These are phyloP conservation scores for Zygothrica quintamaculata DNA, from an alignment of 2,888 invertebrate genomes.

Conservation along the genomic window DNA sequence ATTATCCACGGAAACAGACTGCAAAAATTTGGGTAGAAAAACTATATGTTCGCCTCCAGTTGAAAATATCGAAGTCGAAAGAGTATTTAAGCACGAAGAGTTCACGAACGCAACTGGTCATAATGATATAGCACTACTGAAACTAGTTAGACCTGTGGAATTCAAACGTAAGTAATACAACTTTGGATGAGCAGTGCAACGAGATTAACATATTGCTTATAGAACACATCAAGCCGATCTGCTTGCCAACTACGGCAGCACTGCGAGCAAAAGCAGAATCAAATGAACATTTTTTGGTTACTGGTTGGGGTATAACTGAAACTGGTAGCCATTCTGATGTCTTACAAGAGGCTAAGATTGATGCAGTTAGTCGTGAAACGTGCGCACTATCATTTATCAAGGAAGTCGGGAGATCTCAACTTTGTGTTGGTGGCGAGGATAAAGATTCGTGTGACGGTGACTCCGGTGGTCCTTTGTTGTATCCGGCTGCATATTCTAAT, in stretches of 20 bases:
- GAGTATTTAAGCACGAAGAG: constrained; percentile 22
- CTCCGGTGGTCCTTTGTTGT: constrained; percentile 38
- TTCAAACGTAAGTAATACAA: constrained; percentile 21
- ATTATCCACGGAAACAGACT: constrained; percentile 28
- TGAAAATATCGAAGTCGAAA: constrained; percentile 25
- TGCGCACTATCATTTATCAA: constrained; percentile 3
- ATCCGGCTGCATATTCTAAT: constrained; percentile 5
- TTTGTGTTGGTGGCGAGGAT: background rate
- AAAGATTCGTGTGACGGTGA: constrained; percentile 40
- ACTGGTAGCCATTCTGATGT: constrained; percentile 15
- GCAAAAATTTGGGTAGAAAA: constrained; percentile 10
- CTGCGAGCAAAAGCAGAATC: constrained; percentile 15
- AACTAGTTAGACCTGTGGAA: constrained; percentile 25
- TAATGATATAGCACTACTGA: constrained; percentile 37
- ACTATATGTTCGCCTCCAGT: constrained; percentile 20
- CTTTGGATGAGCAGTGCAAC: background rate
- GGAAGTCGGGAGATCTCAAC: background rate
- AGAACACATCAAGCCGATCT: constrained; percentile 43
- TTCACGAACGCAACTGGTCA: background rate
- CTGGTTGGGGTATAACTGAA: constrained; percentile 40
- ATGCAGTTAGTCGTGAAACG: background rate
- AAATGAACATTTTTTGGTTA: constrained; percentile 15
- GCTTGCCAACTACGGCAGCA: constrained; percentile 23
- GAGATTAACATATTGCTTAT: background rate
- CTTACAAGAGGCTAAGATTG: constrained; percentile 20